Percentiles rank a stretch among this genome's conserved stretches.
Conservation (phyloP, 1,140 invertebrate species). For the Cylas formicarius region DNA sequence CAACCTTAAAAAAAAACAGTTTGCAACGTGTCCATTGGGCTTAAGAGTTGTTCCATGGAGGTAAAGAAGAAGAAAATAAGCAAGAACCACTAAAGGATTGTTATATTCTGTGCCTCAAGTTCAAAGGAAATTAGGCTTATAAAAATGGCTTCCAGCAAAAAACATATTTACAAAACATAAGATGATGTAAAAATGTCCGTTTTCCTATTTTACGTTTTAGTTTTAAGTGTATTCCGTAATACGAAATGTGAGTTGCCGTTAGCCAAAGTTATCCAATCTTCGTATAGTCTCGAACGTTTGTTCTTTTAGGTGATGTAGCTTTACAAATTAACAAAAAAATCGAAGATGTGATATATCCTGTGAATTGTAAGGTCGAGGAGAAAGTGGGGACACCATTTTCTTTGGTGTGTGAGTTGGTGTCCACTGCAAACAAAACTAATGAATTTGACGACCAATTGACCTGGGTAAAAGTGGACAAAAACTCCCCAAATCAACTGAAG, state of each 20-base stretch:
- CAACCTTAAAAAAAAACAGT: too few species aligned
- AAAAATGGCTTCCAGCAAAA: slow-evolving; percentile 21
- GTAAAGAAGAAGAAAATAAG: too few species aligned
- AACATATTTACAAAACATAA: slow-evolving; percentile 7
- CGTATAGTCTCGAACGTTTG: background rate
- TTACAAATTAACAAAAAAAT: slow-evolving; percentile 33
- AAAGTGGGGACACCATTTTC: slow-evolving; percentile 33
- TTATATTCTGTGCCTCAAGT: too few species aligned
- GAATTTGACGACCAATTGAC: slow-evolving; percentile 31
- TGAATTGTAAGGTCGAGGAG: slow-evolving; percentile 29
- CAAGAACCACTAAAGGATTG: too few species aligned
- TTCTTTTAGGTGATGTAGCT: slow-evolving; percentile 24
- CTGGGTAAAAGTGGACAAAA: slow-evolving; percentile 25
- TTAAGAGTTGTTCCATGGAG: too few species aligned
- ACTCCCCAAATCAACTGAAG: slow-evolving; percentile 12
- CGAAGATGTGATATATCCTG: slow-evolving; percentile 28
- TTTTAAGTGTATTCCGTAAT: slow-evolving; percentile 16
- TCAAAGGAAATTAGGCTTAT: too few species aligned
- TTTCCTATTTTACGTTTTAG: slow-evolving; percentile 10
- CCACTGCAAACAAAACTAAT: slow-evolving; percentile 21
- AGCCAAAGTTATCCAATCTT: background rate
- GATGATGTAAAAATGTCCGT: slow-evolving; percentile 19
- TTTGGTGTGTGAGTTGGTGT: slow-evolving; percentile 34
- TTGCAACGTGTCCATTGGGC: too few species aligned
- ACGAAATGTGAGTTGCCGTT: slow-evolving; percentile 14